phyloP scores from a whole-genome alignment of 2,888 invertebrate species.

The Rutpela maculata region DNA sequence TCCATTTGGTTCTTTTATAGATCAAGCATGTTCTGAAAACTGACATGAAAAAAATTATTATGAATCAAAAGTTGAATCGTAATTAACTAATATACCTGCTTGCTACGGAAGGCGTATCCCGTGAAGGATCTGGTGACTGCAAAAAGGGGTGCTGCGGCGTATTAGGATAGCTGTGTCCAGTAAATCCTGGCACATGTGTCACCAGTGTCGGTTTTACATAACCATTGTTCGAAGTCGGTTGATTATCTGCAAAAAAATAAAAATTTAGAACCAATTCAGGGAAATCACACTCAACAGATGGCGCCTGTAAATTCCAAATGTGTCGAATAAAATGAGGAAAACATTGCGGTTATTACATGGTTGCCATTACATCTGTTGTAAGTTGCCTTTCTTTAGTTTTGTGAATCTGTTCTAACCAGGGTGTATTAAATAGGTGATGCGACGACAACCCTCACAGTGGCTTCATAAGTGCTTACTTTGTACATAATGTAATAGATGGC shows the following conservation, averaged over 20 bases:
- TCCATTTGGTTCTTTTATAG: slow-evolving; percentile 61
- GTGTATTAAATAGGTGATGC: too few species aligned
- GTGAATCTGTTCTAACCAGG: too few species aligned
- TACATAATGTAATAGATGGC: too few species aligned
- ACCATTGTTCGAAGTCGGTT: slow-evolving; percentile 83
- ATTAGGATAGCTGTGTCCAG: slow-evolving; percentile 76
- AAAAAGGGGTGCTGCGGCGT: slow-evolving; percentile 83
- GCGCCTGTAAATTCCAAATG: too few species aligned
- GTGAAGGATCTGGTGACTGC: slow-evolving; percentile 84
- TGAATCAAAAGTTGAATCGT: slow-evolving; percentile 55
- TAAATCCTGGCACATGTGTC: slow-evolving; percentile 87
- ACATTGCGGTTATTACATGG: too few species aligned
- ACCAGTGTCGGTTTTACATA: slow-evolving; percentile 91
- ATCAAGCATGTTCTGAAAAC: slow-evolving; percentile 72
- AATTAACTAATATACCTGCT: slow-evolving; percentile 78
- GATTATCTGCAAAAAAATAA: slow-evolving; percentile 73
- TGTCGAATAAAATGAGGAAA: too few species aligned
- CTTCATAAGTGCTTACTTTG: too few species aligned
- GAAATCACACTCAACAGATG: too few species aligned
- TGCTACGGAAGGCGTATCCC: slow-evolving; percentile 85
- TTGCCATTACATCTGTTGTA: too few species aligned
- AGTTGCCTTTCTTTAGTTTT: too few species aligned
- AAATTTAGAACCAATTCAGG: too few species aligned
- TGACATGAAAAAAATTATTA: slow-evolving; percentile 53
- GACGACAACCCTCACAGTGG: too few species aligned